These are phyloP conservation scores for Rhingia campestris DNA, from an alignment of 2,888 invertebrate species.

Conservation along the genomic window DNA sequence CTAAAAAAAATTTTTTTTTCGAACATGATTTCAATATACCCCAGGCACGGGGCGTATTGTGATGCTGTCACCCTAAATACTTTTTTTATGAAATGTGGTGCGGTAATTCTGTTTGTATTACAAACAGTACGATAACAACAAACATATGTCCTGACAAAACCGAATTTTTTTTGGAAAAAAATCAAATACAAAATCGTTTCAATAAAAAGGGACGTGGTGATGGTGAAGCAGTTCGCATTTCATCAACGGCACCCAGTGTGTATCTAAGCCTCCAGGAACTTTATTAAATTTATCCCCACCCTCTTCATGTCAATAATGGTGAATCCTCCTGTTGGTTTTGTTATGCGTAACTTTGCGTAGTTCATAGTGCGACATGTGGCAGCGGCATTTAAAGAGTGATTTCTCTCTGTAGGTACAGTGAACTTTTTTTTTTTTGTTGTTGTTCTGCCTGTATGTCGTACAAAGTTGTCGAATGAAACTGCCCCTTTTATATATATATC, in stretches of 20 bases:
- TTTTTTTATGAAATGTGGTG: conserved; percentile 18
- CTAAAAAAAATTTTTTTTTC: background rate
- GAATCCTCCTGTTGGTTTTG: background rate
- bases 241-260: background rate
- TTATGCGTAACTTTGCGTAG: conserved; percentile 16
- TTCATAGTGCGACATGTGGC: conserved; percentile 42
- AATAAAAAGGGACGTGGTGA: background rate
- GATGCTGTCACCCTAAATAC: conserved; percentile 5
- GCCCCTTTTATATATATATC: conserved; percentile 34
- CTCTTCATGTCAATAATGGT: background rate
- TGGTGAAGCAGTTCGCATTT: conserved; percentile 10
- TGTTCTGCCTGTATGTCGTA: background rate
- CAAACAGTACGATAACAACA: conserved; percentile 41
- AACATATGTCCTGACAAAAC: conserved; percentile 27
- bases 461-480: conserved; percentile 32
- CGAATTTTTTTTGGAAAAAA: conserved; percentile 12
- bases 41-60: background rate
- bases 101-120: conserved; percentile 43
- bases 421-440: background rate
- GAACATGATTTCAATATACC: conserved; percentile 21
- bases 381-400: conserved; percentile 7
- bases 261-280: conserved; percentile 5
- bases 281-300: conserved; percentile 35
- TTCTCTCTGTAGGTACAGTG: background rate
- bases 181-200: conserved; percentile 36